phyloP scores from a whole-genome alignment of 2,888 invertebrate genomes.

The Timema podura region DNA sequence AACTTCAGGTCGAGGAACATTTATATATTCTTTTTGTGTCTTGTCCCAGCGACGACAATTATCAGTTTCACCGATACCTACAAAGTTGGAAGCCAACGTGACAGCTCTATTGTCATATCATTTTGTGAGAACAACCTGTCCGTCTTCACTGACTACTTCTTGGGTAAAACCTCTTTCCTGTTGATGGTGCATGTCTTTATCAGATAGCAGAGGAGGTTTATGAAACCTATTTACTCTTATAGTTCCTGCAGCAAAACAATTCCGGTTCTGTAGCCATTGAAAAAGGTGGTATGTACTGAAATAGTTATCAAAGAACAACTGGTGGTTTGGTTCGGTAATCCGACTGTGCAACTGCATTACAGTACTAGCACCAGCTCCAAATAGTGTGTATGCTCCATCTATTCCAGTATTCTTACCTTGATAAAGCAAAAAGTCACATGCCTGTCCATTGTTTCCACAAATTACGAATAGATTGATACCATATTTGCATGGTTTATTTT shows the following conservation, averaged over 20 bases:
- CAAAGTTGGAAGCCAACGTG: conserved; percentile 32
- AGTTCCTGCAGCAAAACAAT: conserved; percentile 25
- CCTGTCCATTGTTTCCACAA: conserved; percentile 32
- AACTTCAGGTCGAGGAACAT: conserved; percentile 32
- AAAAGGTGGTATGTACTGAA: conserved; percentile 30
- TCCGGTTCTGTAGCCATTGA: conserved; percentile 26
- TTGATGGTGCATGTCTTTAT: conserved; percentile 22
- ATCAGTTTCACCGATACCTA: conserved; percentile 7
- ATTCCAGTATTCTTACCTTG: no score
- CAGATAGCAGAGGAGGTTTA: conserved; percentile 25
- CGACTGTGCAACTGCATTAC: conserved; percentile 30
- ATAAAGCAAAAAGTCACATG: conserved; percentile 34
- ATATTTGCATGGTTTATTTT: conserved; percentile 20
- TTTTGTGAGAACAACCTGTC: conserved; percentile 26
- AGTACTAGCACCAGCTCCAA: conserved; percentile 23
- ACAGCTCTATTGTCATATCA: conserved; percentile 34
- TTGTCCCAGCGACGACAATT: conserved; percentile 16
- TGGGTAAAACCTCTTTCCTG: conserved; percentile 19
- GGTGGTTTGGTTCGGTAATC: conserved; percentile 10
- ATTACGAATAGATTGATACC: conserved; percentile 32
- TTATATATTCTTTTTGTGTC: conserved; percentile 30
- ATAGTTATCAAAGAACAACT: conserved; percentile 32
- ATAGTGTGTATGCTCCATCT: conserved; percentile 13
- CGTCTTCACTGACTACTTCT: conserved; percentile 21
- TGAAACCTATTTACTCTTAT: conserved; percentile 23